These are phyloP conservation scores for Notospermus geniculatus DNA, from an alignment of 1,140 invertebrate species.

Conservation along the genomic window DNA sequence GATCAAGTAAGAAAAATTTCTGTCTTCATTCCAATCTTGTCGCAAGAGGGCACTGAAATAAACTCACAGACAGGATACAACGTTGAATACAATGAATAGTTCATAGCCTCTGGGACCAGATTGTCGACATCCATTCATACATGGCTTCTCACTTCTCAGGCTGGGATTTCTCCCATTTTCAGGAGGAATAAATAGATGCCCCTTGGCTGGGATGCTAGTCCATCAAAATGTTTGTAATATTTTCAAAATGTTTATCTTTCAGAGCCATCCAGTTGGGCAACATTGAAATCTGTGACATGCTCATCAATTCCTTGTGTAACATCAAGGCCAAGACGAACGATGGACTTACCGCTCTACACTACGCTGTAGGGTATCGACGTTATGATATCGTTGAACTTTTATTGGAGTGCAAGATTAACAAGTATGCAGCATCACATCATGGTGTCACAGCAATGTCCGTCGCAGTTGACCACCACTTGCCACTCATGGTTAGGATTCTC, in stretches of 20 bases:
- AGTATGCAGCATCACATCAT: conserved; percentile 34
- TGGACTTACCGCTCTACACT: conserved; percentile 47
- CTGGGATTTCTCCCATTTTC: too few species aligned
- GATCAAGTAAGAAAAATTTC: conserved; percentile 35
- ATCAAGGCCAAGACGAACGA: conserved; percentile 39
- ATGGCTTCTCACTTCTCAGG: too few species aligned
- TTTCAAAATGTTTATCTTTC: conserved; percentile 14
- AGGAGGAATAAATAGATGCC: too few species aligned
- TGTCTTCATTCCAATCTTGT: too few species aligned
- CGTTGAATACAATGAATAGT: too few species aligned
- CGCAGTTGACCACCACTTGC: conserved; percentile 44
- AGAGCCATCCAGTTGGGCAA: conserved; percentile 45
- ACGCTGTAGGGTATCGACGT: conserved; percentile 37
- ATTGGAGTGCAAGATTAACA: conserved; percentile 35
- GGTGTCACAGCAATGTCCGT: conserved; percentile 47
- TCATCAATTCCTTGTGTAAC: conserved; percentile 45
- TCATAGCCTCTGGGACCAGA: too few species aligned
- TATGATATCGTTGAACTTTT: conserved; percentile 45
- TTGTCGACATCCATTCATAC: too few species aligned
- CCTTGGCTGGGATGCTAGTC: too few species aligned
- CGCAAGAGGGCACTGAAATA: too few species aligned
- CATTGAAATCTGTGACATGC: conserved; percentile 39
- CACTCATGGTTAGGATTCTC: conserved; percentile 40
- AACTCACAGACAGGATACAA: too few species aligned
- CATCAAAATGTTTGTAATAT: too few species aligned